Conservation (phyloP, 2,113 vertebrate genomes). For the Numida meleagris region DNA sequence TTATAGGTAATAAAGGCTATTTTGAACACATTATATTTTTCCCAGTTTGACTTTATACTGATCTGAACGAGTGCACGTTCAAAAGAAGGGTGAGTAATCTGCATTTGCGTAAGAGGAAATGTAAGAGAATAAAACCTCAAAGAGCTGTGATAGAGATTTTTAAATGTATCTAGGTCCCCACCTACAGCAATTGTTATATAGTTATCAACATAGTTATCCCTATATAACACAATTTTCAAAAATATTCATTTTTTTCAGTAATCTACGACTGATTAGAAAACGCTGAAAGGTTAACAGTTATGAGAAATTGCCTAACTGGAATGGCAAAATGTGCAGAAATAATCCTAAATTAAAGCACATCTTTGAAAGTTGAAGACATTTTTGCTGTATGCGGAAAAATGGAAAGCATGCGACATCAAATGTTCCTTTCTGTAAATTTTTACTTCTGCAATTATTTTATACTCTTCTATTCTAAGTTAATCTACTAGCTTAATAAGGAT, state of each 20-base stretch:
- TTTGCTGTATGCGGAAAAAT: neutral
- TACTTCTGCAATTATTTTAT: slow-evolving; percentile 2
- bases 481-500: neutral
- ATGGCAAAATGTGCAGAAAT: neutral
- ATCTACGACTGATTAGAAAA: neutral
- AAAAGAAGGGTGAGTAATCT: neutral
- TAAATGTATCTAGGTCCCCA: neutral
- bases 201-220: neutral
- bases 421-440: slow-evolving; percentile 13
- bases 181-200: neutral
- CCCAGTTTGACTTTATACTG: neutral
- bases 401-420: neutral
- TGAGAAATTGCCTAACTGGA: neutral
- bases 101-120: neutral
- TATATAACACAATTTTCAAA: neutral
- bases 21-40: neutral
- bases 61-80: neutral
- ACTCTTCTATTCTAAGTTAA: neutral
- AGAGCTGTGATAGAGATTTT: neutral
- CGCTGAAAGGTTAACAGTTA: neutral
- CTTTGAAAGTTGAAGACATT: neutral
- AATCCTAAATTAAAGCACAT: neutral
- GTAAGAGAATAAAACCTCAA: neutral
- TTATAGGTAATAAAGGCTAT: neutral
- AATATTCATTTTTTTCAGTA: neutral